Percentiles rank a stretch among this genome's conserved stretches.
Conservation (phyloP, 2,797 vertebrate genomes). For the Chiroxiphia lanceolata region DNA sequence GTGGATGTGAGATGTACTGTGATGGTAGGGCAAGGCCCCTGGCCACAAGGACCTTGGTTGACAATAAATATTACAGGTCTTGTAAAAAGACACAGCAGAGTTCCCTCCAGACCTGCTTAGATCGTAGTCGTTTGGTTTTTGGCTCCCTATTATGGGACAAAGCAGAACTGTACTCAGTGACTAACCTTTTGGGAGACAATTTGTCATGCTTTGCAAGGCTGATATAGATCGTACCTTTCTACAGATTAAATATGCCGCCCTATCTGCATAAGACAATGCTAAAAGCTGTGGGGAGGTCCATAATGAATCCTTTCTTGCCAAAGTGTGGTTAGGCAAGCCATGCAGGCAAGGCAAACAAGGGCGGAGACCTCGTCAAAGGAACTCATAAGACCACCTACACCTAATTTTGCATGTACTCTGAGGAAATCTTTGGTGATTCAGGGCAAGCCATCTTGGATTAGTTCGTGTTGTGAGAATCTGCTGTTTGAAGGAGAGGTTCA, state of each 20-base stretch:
- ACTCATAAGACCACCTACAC: background rate
- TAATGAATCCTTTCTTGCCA: background rate
- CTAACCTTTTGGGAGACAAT: background rate
- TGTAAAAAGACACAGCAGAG: background rate
- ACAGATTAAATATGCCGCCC: background rate
- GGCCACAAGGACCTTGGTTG: background rate
- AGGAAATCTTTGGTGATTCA: background rate
- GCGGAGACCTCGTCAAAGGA: background rate
- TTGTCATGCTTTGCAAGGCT: background rate
- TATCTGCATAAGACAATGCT: background rate
- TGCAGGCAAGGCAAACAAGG: background rate
- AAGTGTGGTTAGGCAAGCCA: background rate
- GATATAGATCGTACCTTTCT: background rate
- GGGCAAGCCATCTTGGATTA: background rate
- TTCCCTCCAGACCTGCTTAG: background rate
- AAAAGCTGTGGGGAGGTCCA: background rate
- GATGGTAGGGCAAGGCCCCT: background rate
- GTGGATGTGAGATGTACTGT: background rate
- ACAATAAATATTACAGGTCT: background rate
- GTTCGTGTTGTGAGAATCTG: background rate
- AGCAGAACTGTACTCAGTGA: background rate
- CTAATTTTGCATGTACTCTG: background rate
- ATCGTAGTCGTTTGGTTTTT: background rate
- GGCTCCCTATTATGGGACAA: background rate
- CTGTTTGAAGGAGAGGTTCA: background rate